Base-by-base conservation (phyloP, 2,888 invertebrate genomes). In the Halocaridina rubra region DNA sequence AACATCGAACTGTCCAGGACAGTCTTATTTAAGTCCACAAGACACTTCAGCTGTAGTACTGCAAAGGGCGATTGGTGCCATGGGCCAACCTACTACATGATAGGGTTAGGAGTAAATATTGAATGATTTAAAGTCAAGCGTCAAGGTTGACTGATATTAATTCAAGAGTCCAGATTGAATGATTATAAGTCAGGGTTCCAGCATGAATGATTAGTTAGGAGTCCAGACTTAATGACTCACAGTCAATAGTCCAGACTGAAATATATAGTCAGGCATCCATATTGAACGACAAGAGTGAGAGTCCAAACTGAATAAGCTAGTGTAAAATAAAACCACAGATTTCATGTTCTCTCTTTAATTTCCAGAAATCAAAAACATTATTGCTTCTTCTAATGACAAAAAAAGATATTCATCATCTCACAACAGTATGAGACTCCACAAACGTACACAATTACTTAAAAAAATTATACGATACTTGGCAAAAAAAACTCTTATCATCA, bases 281-380 rank as follows among this genome's bases (percentile, higher is more conserved):
- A n/a, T n/a, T n/a, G n/a, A n/a, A n/a, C n/a, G n/a, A n/a, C n/a
- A n/a, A n/a, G n/a, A n/a, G n/a, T n/a, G n/a, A n/a, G n/a, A n/a
- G n/a, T n/a, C n/a, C n/a, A n/a, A 22, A 24, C 27, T 67, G 69
- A 7, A 8, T n/a, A 19, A 59, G n/a, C n/a, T n/a, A 39, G 57
- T 71, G 71, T 16, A 32, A 57, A 16, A 24, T 16, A n/a, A 80
- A 19, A 72, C 30, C 19, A 10, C 46, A 39, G 33, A 76, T 30
- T 78, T 84, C 82, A 46, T 84, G 82, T 84, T 84, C 82, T 77
- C 82, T 84, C 82, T 84, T 84, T 78, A 78, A 77, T 84, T 84
- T 71, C 78, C 77, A 67, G 75, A 81, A 59, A 72, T 82, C 30
- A 76, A 24, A 77, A 77, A 10, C 77, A 77, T 84, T 84, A 84